Percentiles rank a stretch among this genome's conserved stretches.
phyloP scores from a whole-genome alignment of 1,140 invertebrate species.

The Hyphantria cunea region DNA sequence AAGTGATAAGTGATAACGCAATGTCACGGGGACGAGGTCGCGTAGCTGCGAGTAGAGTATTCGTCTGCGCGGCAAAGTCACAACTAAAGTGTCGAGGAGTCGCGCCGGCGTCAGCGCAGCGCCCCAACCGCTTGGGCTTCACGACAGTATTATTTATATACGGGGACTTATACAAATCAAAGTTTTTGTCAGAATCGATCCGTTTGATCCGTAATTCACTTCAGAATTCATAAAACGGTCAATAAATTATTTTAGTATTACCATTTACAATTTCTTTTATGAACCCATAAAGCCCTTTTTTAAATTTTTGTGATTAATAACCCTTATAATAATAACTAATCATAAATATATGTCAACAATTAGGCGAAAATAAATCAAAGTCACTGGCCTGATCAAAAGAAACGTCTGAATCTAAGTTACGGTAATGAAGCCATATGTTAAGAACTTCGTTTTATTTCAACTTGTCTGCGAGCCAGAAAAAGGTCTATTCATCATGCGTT shows the following conservation, averaged over 20 bases:
- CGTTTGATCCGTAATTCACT: constrained; percentile 9
- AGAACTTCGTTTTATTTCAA: constrained; percentile 28
- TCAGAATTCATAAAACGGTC: no score
- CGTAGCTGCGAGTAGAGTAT: constrained; percentile 61
- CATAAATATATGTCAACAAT: background rate
- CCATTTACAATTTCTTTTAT: background rate
- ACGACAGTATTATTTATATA: constrained; percentile 55
- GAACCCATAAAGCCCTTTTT: no score
- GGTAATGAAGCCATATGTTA: constrained; percentile 28
- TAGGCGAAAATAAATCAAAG: background rate
- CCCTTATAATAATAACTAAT: background rate
- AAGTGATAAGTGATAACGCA: constrained; percentile 66
- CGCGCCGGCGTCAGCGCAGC: constrained; percentile 54
- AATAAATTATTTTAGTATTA: constrained; percentile 9
- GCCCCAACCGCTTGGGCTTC: constrained; percentile 49
- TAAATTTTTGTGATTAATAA: no score
- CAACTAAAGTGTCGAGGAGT: constrained; percentile 62
- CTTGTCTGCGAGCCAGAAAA: constrained; percentile 21
- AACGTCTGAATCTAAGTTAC: constrained; percentile 10
- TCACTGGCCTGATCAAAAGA: constrained; percentile 4
- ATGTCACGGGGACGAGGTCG: constrained; percentile 65
- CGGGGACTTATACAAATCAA: constrained; percentile 41
- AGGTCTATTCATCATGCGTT: constrained; percentile 46
- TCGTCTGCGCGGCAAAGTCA: constrained; percentile 69
- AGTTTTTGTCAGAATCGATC: constrained; percentile 45